Evolutionary conservation across 2,797 vertebrate species (phyloP), one percentile per base, ranked within the genome.

Genomic region (Lepus townsendii): DNA sequence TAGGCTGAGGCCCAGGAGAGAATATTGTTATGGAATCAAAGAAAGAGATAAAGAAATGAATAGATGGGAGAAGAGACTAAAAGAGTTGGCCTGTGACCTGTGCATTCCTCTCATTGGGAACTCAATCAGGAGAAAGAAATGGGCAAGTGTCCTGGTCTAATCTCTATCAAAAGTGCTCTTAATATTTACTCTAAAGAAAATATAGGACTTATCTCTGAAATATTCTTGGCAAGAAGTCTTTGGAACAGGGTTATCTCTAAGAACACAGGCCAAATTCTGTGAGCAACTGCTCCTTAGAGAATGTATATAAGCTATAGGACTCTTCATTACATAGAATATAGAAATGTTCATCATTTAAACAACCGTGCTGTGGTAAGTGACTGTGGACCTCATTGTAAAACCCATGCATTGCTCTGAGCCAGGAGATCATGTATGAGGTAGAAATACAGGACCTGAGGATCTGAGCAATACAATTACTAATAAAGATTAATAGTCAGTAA

Each of bases 361-460:
- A 57, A 52, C 27, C 12, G 24, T 42, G 7, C 11, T 66, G 3
- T 14, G 1, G 22, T 27, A 11, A 12, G 7, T 32, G 47, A 54
- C 10, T 17, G 7, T 20, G 26, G 30, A 69, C 11, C 10, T 83
- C 30, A 60, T 78, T 50, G 30, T 32, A 87, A 17, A 66, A 2
- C 17, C 78, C 47, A 35, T n/a, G 5, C 8, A 26, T 50, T 71
- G 54, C 50, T 47, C 47, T 65, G 30, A 82, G 38, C 1, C 63
- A 93, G 27, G 71, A 11, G 10, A 30, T 3, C 8, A 24, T 42
- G 8, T 63, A 14, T 76, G 26, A 80, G 22, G 4, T 5, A 32
- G 17, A 4, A 52, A 42, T 1, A 62, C 17, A 24, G 20, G 20
- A 78, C 3, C 1, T 9, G 1, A 22, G 8, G 47, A 68, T 0